These are phyloP conservation scores for Tragelaphus strepsiceros DNA, from an alignment of 2,113 vertebrate species.

Conservation along the genomic window DNA sequence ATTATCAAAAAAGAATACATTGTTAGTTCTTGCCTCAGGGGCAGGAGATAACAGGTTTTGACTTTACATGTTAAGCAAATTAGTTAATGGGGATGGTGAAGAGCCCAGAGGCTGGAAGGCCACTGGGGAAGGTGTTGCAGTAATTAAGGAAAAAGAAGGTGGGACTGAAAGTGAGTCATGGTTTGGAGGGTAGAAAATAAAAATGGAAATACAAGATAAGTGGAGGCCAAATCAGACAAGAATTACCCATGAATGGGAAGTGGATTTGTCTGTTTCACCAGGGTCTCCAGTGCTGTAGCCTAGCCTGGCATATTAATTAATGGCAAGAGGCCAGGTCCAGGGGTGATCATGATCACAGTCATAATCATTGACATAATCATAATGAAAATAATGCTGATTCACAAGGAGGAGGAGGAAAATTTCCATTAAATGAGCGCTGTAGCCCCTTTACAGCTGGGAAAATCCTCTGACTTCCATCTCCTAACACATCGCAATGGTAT, in stretches of 20 bases:
- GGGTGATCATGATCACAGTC: background rate
- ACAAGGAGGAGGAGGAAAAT: background rate
- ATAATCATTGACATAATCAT: background rate
- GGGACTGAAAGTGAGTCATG: background rate
- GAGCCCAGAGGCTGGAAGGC: background rate
- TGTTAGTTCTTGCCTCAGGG: background rate
- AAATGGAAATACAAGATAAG: background rate
- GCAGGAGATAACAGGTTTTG: background rate
- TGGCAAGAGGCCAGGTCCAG: background rate
- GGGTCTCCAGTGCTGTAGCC: background rate
- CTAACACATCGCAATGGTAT: no score
- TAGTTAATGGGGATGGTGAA: background rate
- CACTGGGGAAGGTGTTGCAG: background rate
- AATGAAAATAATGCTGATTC: background rate
- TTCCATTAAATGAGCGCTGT: background rate
- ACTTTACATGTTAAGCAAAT: conserved; percentile 12
- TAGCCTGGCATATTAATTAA: background rate
- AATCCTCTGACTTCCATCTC: background rate
- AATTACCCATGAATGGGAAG: background rate
- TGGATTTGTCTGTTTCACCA: background rate
- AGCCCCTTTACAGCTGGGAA: background rate
- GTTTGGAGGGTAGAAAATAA: background rate
- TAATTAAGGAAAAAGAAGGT: background rate
- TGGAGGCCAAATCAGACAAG: background rate
- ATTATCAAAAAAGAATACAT: background rate